Conservation (phyloP, 2,797 vertebrate species). For the Apodemus agrarius region DNA sequence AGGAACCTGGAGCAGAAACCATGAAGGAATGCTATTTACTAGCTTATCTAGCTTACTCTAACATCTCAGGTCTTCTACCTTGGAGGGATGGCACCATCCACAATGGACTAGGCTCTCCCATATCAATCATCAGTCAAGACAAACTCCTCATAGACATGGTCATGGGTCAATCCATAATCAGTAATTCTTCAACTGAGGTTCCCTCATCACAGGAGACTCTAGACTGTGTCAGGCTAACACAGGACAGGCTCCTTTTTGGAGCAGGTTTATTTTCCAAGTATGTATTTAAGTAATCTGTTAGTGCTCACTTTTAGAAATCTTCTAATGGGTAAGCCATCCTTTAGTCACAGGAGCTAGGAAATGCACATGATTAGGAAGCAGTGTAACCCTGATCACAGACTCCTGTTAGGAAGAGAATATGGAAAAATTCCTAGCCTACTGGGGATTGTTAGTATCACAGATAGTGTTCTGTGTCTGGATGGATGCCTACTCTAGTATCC, state of each 20-base stretch:
- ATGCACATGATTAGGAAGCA: not conserved
- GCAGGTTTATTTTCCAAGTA: conserved; percentile 48
- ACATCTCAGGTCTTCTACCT: not conserved
- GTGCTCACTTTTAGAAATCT: not conserved
- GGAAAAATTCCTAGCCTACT: not conserved
- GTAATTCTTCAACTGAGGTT: not conserved
- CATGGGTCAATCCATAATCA: not conserved
- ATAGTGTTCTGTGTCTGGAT: not conserved
- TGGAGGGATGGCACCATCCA: not conserved
- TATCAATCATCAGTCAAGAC: not conserved
- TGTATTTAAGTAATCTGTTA: conserved; percentile 49
- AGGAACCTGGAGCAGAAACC: not conserved
- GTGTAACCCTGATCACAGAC: not conserved
- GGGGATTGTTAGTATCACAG: not conserved
- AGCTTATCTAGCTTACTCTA: not conserved
- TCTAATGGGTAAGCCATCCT: conserved; percentile 23
- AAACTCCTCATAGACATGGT: not conserved
- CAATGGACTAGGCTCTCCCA: not conserved
- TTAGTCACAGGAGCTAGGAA: not conserved
- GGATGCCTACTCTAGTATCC: not conserved
- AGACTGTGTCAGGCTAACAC: not conserved
- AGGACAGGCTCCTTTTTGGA: conserved; percentile 26
- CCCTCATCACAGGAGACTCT: not conserved
- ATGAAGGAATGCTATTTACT: not conserved
- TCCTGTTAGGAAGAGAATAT: not conserved